Base-by-base conservation (phyloP, 2,113 vertebrate species). In the Psophia crepitans region DNA sequence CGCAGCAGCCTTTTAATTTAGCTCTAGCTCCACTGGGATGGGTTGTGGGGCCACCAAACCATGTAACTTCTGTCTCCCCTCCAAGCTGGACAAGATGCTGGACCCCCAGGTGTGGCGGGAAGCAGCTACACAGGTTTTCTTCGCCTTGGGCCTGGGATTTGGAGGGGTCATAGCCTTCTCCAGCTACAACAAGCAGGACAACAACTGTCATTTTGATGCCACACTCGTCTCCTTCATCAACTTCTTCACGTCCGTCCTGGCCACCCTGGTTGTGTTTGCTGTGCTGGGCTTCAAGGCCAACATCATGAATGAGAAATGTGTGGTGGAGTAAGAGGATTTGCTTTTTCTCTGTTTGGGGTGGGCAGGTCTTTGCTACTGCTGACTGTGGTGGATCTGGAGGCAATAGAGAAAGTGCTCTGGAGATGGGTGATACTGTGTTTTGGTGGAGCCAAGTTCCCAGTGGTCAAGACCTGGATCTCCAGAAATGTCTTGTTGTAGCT, bases 271-370 rank as follows among this genome's bases (percentile, higher is more conserved):
- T 33, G 99, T 99, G 77, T 99, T 99, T 30, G 99, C 99, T 5
- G 99, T 99, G 83, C 98, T 99, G 95, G 99, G 99, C 64, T 99
- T 99, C 98, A 99, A 99, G 97, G 99, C 99, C 60, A 99, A 99
- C 88, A 96, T 99, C 96, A 99, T 99, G 99, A 99, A 99, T 2
- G 99, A 99, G 98, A 99, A 99, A 96, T 99, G 99, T 84, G 99
- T 99, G 65, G 98, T 99, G 30, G 99, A 99, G 99, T 99, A 98
- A 98, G 99, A 99, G 84, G 49, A 65, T 30, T 64, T 7, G 66
- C 9, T 76, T 82, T 28, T 43, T 33, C 63, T 9, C 27, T 58
- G 0, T n/a, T 48, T 60, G 60, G 88, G 86, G 33, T 37, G 83
- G 86, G 84, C 26, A 35, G 49, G 9, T 22, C 71, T 57, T 54